Evolutionary conservation across 1,140 invertebrate species (phyloP), one percentile per base, ranked within the genome.

Genomic region (Theocolax elegans): DNA sequence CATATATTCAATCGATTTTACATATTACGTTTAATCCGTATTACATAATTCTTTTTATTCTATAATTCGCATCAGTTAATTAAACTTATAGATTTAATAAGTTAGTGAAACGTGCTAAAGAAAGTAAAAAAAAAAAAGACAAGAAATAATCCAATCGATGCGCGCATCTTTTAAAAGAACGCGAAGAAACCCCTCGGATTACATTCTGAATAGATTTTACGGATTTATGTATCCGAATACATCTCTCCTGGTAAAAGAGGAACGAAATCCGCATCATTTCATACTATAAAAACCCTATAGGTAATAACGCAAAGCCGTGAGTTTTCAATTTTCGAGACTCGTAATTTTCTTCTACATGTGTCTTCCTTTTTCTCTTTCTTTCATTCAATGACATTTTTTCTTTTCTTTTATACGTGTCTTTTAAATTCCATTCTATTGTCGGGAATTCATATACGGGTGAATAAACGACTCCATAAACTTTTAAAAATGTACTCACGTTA

Each of bases 81-180:
- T 27, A 53, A 10, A 53, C 25, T 53, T 53, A 53, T 53, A 25
- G 49, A 53, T 53, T 53, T 53, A 13, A 53, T n/a, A n/a, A 29
- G 0, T 4, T 3, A 53, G 49, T 29, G 21, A 13, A 15, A 1
- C 23, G 25, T 23, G 49, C 6, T 29, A 29, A 15, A 29, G 8
- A 29, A n/a, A n/a, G n/a, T n/a, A n/a, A n/a, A n/a, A n/a, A n/a
- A n/a, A n/a, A n/a, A n/a, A n/a, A n/a, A n/a, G 27, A 29, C 21
- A 15, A 53, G 15, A 15, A 10, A 29, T 7, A 21, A 31, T 35
- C 29, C 27, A 35, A 35, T 56, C 29, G 27, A 35, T 56, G 6
- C 23, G 12, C 9, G 12, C 12, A 10, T 10, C 49, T 53, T 13
- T 25, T 53, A 25, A 53, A 25, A 27, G 25, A 12, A 1, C 21